Evolutionary conservation across 1,140 invertebrate genomes (phyloP).

Genomic region (Oryctes rhinoceros): DNA sequence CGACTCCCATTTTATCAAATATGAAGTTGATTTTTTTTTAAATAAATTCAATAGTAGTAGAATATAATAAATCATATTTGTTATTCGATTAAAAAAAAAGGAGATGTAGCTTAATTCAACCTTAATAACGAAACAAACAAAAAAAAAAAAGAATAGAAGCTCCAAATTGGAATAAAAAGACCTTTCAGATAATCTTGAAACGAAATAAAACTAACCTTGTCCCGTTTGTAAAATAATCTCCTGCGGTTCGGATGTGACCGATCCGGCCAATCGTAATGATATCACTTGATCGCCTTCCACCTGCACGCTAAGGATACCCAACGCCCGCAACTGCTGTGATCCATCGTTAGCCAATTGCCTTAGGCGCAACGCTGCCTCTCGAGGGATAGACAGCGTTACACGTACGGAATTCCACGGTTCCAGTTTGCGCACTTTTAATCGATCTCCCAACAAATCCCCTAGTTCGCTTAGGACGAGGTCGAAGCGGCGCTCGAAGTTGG

Average conservation of each 20-base stretch:
- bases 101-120: too few relatives aligned
- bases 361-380: constrained; percentile 89
- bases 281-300: constrained; percentile 96
- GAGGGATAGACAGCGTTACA: constrained; percentile 95
- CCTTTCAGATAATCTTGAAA: background rate
- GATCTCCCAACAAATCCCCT: constrained; percentile 74
- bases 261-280: constrained; percentile 83
- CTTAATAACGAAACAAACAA: too few relatives aligned
- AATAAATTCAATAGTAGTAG: too few relatives aligned
- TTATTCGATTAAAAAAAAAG: too few relatives aligned
- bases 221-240: constrained; percentile 76
- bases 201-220: constrained; percentile 51
- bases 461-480: constrained; percentile 73
- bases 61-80: too few relatives aligned
- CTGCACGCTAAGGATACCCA: constrained; percentile 95
- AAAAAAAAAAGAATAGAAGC: too few relatives aligned
- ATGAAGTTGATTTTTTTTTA: too few relatives aligned
- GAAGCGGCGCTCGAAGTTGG: constrained; percentile 75
- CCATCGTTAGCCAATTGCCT: constrained; percentile 90
- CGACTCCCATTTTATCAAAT: too few relatives aligned
- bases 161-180: too few relatives aligned
- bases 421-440: constrained; percentile 80
- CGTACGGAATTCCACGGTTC: constrained; percentile 98
- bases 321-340: constrained; percentile 83
- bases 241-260: constrained; percentile 70